Evolutionary conservation across 2,888 invertebrate genomes (phyloP).

Genomic region (Ichneumoninae sp.): DNA sequence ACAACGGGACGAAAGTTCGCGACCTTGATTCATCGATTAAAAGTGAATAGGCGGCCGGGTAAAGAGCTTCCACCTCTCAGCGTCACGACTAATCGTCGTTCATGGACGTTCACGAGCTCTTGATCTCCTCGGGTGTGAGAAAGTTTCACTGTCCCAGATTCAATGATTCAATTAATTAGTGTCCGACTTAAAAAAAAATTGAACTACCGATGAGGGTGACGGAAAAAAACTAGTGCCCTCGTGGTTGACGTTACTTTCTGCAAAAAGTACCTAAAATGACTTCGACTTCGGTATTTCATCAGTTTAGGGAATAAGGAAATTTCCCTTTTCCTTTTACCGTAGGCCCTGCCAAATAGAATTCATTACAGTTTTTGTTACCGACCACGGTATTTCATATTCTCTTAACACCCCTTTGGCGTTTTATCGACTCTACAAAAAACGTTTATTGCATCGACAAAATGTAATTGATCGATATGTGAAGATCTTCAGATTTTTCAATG

Average conservation of each 20-base stretch:
- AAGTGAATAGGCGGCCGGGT: slow-evolving; percentile 6
- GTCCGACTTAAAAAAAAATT: background rate
- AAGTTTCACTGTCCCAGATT: slow-evolving; percentile 37
- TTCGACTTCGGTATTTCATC: background rate
- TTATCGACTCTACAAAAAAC: background rate
- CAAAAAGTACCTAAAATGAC: background rate
- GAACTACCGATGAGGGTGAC: background rate
- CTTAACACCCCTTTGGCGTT: background rate
- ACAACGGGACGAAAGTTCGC: slow-evolving; percentile 36
- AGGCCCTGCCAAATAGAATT: background rate
- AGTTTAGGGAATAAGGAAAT: background rate
- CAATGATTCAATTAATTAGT: slow-evolving; percentile 7
- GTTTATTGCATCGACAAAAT: background rate
- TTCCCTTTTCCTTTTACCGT: background rate
- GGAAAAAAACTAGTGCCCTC: background rate
- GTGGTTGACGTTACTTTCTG: background rate
- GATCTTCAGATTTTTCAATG: background rate
- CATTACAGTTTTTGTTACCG: background rate
- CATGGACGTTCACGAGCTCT: slow-evolving; percentile 38
- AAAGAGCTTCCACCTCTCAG: slow-evolving; percentile 27
- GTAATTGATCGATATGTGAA: background rate
- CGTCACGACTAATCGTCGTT: slow-evolving; percentile 40
- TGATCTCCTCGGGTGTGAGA: slow-evolving; percentile 43
- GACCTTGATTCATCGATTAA: slow-evolving; percentile 61
- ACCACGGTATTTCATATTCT: background rate